Conservation (phyloP, 2,113 vertebrate genomes). For the Urocitellus parryii region DNA sequence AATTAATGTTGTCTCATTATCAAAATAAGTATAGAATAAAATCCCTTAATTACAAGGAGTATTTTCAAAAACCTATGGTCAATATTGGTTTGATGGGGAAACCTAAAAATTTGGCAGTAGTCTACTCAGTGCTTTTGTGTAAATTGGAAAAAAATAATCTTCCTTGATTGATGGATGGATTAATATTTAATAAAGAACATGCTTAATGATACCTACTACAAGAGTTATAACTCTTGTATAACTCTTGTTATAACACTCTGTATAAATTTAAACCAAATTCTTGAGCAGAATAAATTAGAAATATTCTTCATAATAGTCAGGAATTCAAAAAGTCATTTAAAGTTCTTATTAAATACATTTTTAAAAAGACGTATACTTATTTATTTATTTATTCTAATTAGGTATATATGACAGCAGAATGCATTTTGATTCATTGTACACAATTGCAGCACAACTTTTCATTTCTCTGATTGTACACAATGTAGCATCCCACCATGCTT, state of each 20-base stretch:
- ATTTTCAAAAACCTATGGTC: not conserved
- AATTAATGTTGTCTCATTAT: not conserved
- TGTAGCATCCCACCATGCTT: too few relatives aligned
- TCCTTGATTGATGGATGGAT: not conserved
- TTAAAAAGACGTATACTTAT: too few relatives aligned
- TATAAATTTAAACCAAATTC: not conserved
- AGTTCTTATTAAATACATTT: not conserved
- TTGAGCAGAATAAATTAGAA: slow-evolving; percentile 1
- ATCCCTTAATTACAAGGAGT: not conserved
- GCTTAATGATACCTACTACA: not conserved
- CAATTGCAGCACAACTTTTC: too few relatives aligned
- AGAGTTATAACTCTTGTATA: not conserved
- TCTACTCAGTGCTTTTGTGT: not conserved
- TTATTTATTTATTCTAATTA: too few relatives aligned
- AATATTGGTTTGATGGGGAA: not conserved
- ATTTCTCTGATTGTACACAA: too few relatives aligned
- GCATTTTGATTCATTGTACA: too few relatives aligned
- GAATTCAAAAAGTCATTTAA: not conserved
- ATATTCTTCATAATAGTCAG: not conserved
- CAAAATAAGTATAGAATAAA: not conserved
- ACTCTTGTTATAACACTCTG: not conserved
- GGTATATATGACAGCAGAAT: too few relatives aligned
- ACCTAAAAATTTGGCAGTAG: not conserved
- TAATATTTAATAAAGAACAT: slow-evolving; percentile 23
- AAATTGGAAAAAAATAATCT: not conserved